Percentiles rank a stretch among this genome's conserved stretches.
Evolutionary conservation across 1,140 invertebrate genomes (phyloP).

Genomic region (Nasonia giraulti): DNA sequence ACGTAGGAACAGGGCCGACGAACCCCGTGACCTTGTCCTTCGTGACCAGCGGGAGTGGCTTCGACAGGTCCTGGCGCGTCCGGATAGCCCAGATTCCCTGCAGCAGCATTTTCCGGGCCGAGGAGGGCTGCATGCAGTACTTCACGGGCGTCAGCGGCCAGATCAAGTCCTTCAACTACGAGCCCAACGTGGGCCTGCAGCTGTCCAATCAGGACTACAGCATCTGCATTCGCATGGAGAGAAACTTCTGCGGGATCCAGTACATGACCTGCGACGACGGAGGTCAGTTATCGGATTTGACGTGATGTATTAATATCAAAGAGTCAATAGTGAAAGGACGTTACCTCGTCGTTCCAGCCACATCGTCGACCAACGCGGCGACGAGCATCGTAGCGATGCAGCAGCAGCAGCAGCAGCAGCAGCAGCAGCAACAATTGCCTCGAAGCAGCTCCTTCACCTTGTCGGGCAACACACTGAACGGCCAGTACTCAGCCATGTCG

Average conservation of each 20-base stretch:
- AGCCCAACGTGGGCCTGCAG: slow-evolving; percentile 83
- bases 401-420: background rate
- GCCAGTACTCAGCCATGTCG: slow-evolving; percentile 79
- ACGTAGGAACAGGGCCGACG: slow-evolving; percentile 83
- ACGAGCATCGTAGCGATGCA: background rate
- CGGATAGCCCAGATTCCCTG: slow-evolving; percentile 86
- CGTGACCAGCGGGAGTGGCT: slow-evolving; percentile 84
- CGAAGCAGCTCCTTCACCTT: slow-evolving; percentile 80
- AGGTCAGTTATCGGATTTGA: slow-evolving; percentile 50
- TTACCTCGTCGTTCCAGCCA: background rate
- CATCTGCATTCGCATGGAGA: slow-evolving; percentile 87
- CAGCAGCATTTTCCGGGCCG: slow-evolving; percentile 84
- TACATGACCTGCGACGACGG: slow-evolving; percentile 84
- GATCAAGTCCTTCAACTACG: slow-evolving; percentile 89
- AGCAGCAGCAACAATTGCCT: slow-evolving; percentile 29
- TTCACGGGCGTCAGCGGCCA: slow-evolving; percentile 86
- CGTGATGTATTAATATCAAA: background rate
- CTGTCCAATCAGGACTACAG: slow-evolving; percentile 92
- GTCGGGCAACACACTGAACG: slow-evolving; percentile 82
- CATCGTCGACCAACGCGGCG: background rate
- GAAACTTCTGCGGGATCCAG: slow-evolving; percentile 91
- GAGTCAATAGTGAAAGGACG: background rate
- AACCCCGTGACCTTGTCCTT: slow-evolving; percentile 86
- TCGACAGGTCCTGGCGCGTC: slow-evolving; percentile 86
- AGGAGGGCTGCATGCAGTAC: slow-evolving; percentile 89